Evolutionary conservation across 2,797 vertebrate genomes (phyloP).

Genomic region (Zalophus californianus): DNA sequence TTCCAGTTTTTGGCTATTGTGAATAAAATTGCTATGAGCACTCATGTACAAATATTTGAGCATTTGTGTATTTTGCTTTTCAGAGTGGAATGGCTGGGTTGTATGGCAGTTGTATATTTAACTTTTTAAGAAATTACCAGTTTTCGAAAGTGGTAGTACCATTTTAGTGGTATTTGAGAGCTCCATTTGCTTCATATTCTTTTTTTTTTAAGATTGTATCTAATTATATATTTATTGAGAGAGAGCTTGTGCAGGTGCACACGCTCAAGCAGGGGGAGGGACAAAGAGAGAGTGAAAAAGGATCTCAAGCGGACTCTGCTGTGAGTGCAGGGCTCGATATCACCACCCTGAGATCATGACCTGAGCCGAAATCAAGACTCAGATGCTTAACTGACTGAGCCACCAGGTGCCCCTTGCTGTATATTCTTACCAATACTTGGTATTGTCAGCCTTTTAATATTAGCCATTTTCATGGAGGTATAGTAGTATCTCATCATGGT

Average conservation of each 20-base stretch:
- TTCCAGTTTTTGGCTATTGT: not conserved
- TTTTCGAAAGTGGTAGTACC: not conserved
- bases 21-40: conserved; percentile 4
- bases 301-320: not conserved
- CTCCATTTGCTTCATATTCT: conserved; percentile 32
- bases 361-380: not conserved
- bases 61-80: conserved; percentile 5
- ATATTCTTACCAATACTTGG: not conserved
- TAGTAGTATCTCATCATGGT: not conserved
- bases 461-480: not conserved
- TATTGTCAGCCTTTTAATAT: conserved; percentile 28
- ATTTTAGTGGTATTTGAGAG: conserved; percentile 28
- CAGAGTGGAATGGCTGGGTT: not conserved
- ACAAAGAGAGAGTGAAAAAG: not conserved
- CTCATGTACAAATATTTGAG: not conserved
- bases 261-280: not conserved
- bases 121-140: conserved; percentile 10
- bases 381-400: not conserved
- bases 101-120: not conserved
- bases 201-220: not conserved
- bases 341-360: not conserved
- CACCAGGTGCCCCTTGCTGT: not conserved
- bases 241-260: not conserved
- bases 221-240: not conserved
- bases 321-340: not conserved